phyloP scores from a whole-genome alignment of 2,888 invertebrate species.

The Eupithecia centaureata region DNA sequence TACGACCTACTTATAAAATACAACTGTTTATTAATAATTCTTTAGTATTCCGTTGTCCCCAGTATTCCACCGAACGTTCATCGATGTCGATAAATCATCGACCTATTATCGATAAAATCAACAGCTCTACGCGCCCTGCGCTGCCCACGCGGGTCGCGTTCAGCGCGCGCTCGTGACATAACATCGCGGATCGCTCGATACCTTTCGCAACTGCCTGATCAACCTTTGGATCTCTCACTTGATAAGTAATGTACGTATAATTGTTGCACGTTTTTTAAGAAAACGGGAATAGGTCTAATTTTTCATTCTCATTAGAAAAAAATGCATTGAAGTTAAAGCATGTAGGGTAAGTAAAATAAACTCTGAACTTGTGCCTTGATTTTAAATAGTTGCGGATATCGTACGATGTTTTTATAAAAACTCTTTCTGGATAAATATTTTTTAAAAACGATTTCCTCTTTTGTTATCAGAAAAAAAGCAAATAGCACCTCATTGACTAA shows the following conservation, averaged over 20 bases:
- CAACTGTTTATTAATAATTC: not conserved
- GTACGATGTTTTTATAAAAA: too few species aligned
- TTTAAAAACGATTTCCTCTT: too few species aligned
- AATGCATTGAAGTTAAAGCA: not conserved
- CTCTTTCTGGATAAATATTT: too few species aligned
- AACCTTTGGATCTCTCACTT: constrained; percentile 61
- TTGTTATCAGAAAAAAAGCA: not conserved
- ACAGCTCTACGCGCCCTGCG: constrained; percentile 55
- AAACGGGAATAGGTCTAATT: not conserved
- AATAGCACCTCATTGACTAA: not conserved
- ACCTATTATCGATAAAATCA: constrained; percentile 11
- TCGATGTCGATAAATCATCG: constrained; percentile 36
- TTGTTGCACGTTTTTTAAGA: not conserved
- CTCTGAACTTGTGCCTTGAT: too few species aligned
- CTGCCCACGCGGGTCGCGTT: constrained; percentile 81
- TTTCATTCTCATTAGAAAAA: not conserved
- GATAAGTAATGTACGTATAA: not conserved
- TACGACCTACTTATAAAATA: too few species aligned
- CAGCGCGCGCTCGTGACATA: constrained; percentile 77
- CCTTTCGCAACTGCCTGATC: constrained; percentile 72
- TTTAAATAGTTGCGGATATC: too few species aligned
- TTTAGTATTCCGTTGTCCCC: not conserved
- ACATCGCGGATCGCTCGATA: constrained; percentile 78
- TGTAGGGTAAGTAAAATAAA: not conserved
- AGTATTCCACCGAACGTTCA: not conserved